Evolutionary conservation across 2,888 invertebrate species (phyloP).

Genomic region (Orthonychiurus folsomi): DNA sequence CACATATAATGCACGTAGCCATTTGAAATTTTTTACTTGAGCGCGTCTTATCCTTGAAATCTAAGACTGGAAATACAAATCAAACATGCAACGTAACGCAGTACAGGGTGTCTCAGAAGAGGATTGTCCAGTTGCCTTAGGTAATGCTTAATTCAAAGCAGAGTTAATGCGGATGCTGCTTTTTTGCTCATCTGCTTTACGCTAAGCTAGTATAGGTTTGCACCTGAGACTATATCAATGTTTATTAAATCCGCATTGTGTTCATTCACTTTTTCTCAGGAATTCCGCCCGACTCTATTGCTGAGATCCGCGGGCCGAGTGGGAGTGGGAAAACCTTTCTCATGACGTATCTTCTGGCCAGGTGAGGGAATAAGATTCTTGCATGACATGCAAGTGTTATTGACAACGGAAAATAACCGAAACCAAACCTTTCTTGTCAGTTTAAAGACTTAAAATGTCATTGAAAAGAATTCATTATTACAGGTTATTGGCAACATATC

Average conservation of each 20-base stretch:
- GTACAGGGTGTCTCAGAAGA: not conserved
- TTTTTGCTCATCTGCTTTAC: not conserved
- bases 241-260: not conserved
- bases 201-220: not conserved
- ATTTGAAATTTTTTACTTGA: no score
- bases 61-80: no score
- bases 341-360: conserved; percentile 30
- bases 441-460: no score
- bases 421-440: not conserved
- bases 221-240: not conserved
- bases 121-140: no score
- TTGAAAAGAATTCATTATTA: no score
- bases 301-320: conserved; percentile 27
- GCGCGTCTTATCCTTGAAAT: no score
- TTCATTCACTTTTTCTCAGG: conserved; percentile 20
- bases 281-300: conserved; percentile 23
- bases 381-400: not conserved
- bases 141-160: not conserved
- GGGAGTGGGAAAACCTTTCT: conserved; percentile 32
- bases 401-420: no score
- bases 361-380: conserved; percentile 16
- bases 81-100: not conserved
- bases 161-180: not conserved
- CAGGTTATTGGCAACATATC: conserved; percentile 23
- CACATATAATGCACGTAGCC: no score